phyloP scores from a whole-genome alignment of 2,888 invertebrate species.

The Mesorhabditis spiculigera region DNA sequence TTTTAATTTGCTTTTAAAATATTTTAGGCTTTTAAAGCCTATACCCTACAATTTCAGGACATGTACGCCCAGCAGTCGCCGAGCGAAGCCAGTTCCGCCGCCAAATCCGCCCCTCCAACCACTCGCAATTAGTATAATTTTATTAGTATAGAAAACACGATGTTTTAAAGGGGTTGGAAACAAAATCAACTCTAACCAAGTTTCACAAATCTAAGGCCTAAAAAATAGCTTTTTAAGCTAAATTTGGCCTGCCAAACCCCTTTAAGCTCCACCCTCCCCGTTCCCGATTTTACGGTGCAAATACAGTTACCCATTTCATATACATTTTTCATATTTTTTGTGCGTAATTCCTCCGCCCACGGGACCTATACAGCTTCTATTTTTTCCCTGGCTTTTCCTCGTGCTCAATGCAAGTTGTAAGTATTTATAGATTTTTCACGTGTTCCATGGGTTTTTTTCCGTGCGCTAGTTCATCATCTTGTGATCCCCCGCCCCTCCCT shows the following conservation, averaged over 20 bases:
- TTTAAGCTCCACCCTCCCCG: not conserved
- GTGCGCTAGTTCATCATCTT: not conserved
- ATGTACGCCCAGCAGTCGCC: constrained; percentile 6
- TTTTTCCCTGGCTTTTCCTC: not conserved
- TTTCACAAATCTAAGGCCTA: not conserved
- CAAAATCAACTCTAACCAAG: no score
- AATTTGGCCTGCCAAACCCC: not conserved
- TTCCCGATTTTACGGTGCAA: not conserved
- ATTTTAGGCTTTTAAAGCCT: no score
- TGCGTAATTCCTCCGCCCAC: not conserved
- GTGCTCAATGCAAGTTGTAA: not conserved
- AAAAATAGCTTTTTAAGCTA: not conserved
- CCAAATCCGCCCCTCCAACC: constrained; percentile 1
- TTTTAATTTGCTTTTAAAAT: no score
- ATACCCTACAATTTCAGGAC: not conserved
- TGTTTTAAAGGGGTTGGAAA: no score
- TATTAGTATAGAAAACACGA: not conserved
- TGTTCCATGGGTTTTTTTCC: no score
- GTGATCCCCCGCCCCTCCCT: not conserved
- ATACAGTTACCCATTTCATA: not conserved
- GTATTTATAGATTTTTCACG: not conserved
- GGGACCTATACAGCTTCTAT: not conserved
- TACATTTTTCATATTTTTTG: not conserved
- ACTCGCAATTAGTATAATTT: not conserved
- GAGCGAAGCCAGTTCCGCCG: not conserved